Evolutionary conservation across 92 coral and sea anemone species (phyloP).

Genomic region (Phymanthus crucifer): DNA sequence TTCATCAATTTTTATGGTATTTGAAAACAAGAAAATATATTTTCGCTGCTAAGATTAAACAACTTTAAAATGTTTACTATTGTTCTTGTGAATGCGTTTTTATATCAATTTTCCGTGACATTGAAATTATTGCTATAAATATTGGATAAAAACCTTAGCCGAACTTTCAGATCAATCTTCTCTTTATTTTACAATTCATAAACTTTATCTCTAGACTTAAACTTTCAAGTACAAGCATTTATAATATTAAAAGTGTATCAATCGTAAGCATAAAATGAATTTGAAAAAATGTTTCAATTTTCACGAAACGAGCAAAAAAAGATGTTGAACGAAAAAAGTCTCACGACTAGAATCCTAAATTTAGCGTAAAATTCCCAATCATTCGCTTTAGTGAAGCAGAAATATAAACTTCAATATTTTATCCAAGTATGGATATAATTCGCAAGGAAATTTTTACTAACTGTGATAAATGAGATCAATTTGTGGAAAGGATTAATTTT

Average conservation of each 20-base stretch:
- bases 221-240: background rate
- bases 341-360: background rate
- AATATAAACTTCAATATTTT: background rate
- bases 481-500: background rate
- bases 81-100: background rate
- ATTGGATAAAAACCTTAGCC: background rate
- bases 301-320: no score
- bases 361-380: background rate
- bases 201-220: background rate
- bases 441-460: background rate
- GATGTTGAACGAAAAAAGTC: background rate
- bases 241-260: background rate
- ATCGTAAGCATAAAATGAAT: background rate
- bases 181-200: background rate
- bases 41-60: background rate
- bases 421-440: background rate
- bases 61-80: background rate
- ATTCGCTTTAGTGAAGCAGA: background rate
- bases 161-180: background rate
- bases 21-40: background rate
- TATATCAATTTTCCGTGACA: background rate
- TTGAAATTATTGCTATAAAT: background rate
- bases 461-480: background rate
- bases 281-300: background rate
- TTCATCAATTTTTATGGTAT: conserved; percentile 5